Evolutionary conservation across 1,140 invertebrate genomes (phyloP), one percentile per base, ranked within the genome.

Genomic region (Brevipalpus yothersi): DNA sequence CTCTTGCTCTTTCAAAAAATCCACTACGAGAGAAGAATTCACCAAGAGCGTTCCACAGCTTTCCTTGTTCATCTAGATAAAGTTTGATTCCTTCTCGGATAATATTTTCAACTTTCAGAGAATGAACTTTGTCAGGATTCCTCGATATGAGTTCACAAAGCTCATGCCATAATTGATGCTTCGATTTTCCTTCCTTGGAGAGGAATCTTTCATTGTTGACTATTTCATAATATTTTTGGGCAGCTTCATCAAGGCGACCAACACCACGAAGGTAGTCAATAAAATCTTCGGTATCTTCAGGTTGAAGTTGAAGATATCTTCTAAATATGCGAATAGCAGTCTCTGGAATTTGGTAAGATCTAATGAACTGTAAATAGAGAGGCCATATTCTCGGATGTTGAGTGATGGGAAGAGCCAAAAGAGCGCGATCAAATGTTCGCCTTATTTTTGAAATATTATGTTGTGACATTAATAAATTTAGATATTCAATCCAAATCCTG

Each of bases 151-250:
- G 72, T 67, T 96, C 87, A 75, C 93, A 97, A 3, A 99, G 74
- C 70, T 99, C 93, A 75, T 93, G 93, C 95, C 95, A 99, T 11
- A 99, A 72, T 74, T 96, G 90, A 76, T 97, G 89, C 72, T 96
- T 96, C 0, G 92, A 95, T 75, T 97, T 98, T n/a, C 93, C 93
- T 75, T 93, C 81, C 71, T 92, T 93, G 0, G 92, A 97, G 9
- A 86, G 80, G 77, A 96, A 96, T 65, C 85, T 79, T 68, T 98
- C 92, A 75, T 94, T 86, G 72, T 99, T 97, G 0, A 99, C 91
- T 65, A 97, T 82, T 65, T 85, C 80, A 17, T 86, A 88, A 59
- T 97, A 72, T 68, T 83, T 81, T 2, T 86, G 68, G 40, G 93
- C 90, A 54, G 91, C 90, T 75, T 98, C 94, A 75, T 98, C 92